These are phyloP conservation scores for Corydoras maculifer DNA, from an alignment of 2,113 vertebrate genomes.

Conservation along the genomic window DNA sequence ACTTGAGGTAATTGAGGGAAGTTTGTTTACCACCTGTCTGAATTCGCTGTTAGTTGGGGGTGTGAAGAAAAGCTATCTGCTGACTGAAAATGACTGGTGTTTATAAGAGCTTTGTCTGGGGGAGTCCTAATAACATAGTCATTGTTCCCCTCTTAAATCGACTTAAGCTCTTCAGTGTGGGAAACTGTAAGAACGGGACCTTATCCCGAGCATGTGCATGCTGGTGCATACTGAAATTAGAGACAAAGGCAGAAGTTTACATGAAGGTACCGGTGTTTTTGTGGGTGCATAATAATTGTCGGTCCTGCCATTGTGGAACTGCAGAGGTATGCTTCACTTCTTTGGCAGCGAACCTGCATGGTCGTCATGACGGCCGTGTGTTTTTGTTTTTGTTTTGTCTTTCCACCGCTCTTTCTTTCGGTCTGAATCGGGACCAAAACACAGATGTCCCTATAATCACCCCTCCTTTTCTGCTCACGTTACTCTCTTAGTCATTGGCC, in stretches of 20 bases:
- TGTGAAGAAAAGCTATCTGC: too few relatives aligned
- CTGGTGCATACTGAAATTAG: not conserved
- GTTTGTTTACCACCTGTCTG: too few relatives aligned
- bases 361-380: slow-evolving; percentile 37
- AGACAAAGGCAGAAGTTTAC: slow-evolving; percentile 1
- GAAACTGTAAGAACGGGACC: slow-evolving; percentile 21
- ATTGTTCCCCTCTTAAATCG: not conserved
- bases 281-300: not conserved
- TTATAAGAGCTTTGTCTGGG: too few relatives aligned
- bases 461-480: slow-evolving; percentile 15
- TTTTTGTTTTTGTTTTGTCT: slow-evolving; percentile 23
- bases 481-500: not conserved
- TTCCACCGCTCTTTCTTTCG: not conserved
- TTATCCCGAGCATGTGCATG: slow-evolving; percentile 4
- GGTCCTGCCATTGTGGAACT: slow-evolving; percentile 17
- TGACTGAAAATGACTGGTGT: too few relatives aligned
- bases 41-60: too few relatives aligned
- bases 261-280: slow-evolving; percentile 5
- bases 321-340: slow-evolving; percentile 26
- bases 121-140: slow-evolving; percentile 16
- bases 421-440: slow-evolving; percentile 28
- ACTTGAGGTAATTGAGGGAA: too few relatives aligned
- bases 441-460: slow-evolving; percentile 37
- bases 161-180: slow-evolving; percentile 9
- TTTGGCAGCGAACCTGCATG: slow-evolving; percentile 6